A percentile compares a stretch with the other conserved stretches of the same genome.
These are phyloP conservation scores for Cephus cinctus DNA, from an alignment of 1,140 invertebrate species.

Conservation along the genomic window DNA sequence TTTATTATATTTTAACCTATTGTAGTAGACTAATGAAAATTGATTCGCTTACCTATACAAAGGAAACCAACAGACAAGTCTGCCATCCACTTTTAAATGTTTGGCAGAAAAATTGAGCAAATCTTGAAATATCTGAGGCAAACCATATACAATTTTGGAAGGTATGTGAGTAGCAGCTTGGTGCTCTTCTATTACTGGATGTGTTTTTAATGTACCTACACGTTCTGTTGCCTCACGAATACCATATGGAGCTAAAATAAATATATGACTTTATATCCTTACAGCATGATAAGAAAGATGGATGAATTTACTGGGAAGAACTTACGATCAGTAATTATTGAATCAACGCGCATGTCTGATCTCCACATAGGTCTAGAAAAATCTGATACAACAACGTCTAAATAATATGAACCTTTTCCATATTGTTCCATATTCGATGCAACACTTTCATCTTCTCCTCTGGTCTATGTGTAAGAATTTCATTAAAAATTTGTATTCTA, in stretches of 20 bases:
- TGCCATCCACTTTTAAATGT: slow-evolving; percentile 72
- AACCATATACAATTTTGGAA: slow-evolving; percentile 81
- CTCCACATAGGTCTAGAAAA: slow-evolving; percentile 82
- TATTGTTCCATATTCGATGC: slow-evolving; percentile 86
- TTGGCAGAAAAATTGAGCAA: slow-evolving; percentile 78
- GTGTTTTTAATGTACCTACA: slow-evolving; percentile 69
- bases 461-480: slow-evolving; percentile 53
- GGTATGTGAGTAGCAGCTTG: slow-evolving; percentile 71
- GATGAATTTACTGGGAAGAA: slow-evolving; percentile 35
- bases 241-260: slow-evolving; percentile 85
- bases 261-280: slow-evolving; percentile 13
- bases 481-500: slow-evolving; percentile 8
- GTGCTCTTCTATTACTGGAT: slow-evolving; percentile 65
- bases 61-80: slow-evolving; percentile 92
- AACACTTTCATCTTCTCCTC: slow-evolving; percentile 83
- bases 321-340: slow-evolving; percentile 94
- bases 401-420: slow-evolving; percentile 68
- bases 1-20: slow-evolving; percentile 8
- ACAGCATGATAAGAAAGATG: neutral
- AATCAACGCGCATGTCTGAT: slow-evolving; percentile 69
- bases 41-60: slow-evolving; percentile 66
- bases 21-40: slow-evolving; percentile 8
- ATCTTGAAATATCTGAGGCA: slow-evolving; percentile 80
- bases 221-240: slow-evolving; percentile 88
- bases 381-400: slow-evolving; percentile 90